phyloP scores from a whole-genome alignment of 1,140 invertebrate genomes.

The Cotesia glomerata region DNA sequence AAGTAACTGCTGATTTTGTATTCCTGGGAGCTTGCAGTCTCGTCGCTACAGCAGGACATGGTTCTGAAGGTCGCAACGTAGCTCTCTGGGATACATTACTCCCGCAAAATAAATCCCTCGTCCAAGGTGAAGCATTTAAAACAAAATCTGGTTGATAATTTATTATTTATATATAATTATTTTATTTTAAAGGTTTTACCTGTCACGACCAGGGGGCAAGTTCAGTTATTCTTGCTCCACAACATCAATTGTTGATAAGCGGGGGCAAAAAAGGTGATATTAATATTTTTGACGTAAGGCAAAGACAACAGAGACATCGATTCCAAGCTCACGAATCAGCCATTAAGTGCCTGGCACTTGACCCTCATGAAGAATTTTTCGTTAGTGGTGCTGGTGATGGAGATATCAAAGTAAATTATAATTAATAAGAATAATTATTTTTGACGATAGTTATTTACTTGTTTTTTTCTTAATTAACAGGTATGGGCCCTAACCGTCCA shows the following conservation, averaged over 20 bases:
- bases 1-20: constrained; percentile 96
- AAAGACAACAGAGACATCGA: constrained; percentile 84
- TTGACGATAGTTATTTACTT: constrained; percentile 19
- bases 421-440: constrained; percentile 16
- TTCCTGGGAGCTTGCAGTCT: constrained; percentile 97
- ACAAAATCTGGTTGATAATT: not conserved
- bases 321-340: constrained; percentile 92
- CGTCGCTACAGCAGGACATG: constrained; percentile 95
- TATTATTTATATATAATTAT: not conserved
- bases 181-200: constrained; percentile 73
- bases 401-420: constrained; percentile 87
- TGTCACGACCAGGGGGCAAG: constrained; percentile 93
- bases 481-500: constrained; percentile 91
- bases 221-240: constrained; percentile 89
- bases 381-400: constrained; percentile 98
- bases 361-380: constrained; percentile 95
- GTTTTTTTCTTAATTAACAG: constrained; percentile 62
- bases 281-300: constrained; percentile 92
- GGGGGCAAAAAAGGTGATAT: constrained; percentile 96
- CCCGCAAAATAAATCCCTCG: constrained; percentile 90
- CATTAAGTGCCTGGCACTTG: constrained; percentile 93
- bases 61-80: constrained; percentile 96
- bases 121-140: constrained; percentile 71
- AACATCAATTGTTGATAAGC: constrained; percentile 89
- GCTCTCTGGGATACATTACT: constrained; percentile 98